These are phyloP conservation scores for Acanthochromis polyacanthus DNA, from an alignment of 2,113 vertebrate species.

Conservation along the genomic window DNA sequence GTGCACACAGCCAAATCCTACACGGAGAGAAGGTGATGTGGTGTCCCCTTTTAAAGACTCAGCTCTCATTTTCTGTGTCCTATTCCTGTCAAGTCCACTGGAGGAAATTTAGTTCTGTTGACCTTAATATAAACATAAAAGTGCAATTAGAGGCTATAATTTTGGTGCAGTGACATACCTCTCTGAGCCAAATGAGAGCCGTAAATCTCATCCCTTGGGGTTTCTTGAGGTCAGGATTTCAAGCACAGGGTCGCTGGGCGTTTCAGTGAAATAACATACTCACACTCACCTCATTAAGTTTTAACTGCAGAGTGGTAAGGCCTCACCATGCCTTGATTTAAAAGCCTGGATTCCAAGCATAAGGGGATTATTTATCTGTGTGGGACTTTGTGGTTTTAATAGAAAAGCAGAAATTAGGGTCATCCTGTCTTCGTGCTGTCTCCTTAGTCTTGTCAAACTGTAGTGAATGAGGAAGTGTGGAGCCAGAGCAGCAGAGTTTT, in stretches of 20 bases:
- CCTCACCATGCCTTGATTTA: conserved; percentile 64
- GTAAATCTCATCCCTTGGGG: conserved; percentile 70
- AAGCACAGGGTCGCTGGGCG: conserved; percentile 52
- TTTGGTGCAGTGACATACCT: conserved; percentile 52
- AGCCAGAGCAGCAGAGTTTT: conserved; percentile 65
- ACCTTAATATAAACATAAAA: conserved; percentile 70
- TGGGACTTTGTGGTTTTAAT: conserved; percentile 61
- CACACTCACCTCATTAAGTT: conserved; percentile 75
- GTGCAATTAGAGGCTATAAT: conserved; percentile 67
- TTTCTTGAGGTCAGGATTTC: conserved; percentile 73
- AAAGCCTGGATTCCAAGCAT: conserved; percentile 56
- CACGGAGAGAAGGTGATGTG: conserved; percentile 23
- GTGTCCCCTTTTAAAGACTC: conserved; percentile 46
- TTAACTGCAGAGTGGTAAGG: conserved; percentile 56
- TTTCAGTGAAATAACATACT: conserved; percentile 72
- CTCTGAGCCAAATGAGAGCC: conserved; percentile 56
- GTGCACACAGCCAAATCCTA: conserved; percentile 47
- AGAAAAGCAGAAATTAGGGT: conserved; percentile 52
- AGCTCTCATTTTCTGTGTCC: conserved; percentile 37
- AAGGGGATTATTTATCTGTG: conserved; percentile 70
- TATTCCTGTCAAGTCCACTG: conserved; percentile 44
- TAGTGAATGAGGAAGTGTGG: conserved; percentile 64
- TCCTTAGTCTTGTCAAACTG: conserved; percentile 68
- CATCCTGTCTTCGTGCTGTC: conserved; percentile 65
- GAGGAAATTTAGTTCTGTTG: conserved; percentile 52